A percentile compares a stretch with the other conserved stretches of the same genome.
Conservation (phyloP, 2,797 vertebrate genomes). For the Anas capensis region DNA sequence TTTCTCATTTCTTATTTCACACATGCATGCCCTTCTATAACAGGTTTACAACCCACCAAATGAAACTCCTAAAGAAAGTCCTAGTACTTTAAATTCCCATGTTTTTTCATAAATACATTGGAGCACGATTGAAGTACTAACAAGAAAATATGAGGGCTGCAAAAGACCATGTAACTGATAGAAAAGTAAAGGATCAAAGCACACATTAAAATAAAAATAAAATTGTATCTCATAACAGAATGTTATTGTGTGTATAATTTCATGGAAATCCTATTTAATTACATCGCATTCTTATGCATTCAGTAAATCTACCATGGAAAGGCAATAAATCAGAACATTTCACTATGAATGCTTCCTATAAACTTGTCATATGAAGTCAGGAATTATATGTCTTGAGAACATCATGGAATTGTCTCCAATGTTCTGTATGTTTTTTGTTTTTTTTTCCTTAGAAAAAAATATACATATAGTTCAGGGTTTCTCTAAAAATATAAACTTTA, state of each 20-base stretch:
- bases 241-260: background rate
- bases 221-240: conserved; percentile 6
- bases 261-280: conserved; percentile 10
- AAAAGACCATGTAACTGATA: background rate
- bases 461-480: background rate
- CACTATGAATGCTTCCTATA: background rate
- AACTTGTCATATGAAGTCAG: background rate
- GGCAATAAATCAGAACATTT: conserved; percentile 9
- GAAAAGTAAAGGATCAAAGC: background rate
- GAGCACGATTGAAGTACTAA: background rate
- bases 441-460: background rate
- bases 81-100: background rate
- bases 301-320: background rate
- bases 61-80: background rate
- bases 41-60: background rate
- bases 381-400: background rate
- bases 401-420: background rate
- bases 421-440: background rate
- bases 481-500: background rate
- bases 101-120: background rate
- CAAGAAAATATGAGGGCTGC: background rate
- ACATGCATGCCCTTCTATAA: background rate
- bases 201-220: conserved; percentile 14
- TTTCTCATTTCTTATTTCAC: background rate
- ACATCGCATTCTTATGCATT: background rate